Conservation (phyloP, 2,113 vertebrate genomes). For the Peromyscus leucopus region DNA sequence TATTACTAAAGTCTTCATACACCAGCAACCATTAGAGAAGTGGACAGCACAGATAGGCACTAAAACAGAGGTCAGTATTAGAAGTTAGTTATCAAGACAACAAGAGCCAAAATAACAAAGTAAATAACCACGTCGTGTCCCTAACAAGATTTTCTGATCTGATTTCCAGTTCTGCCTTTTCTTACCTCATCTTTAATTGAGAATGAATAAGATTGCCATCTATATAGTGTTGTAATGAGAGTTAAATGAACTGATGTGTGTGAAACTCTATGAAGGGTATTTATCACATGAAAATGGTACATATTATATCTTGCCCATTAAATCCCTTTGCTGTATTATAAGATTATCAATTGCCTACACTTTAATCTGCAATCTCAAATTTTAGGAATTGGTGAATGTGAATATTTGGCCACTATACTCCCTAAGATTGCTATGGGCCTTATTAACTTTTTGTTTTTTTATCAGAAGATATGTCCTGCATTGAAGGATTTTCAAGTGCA, state of each 20-base stretch:
- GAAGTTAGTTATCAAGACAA: not conserved
- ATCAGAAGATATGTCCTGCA: not conserved
- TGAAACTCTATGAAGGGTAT: not conserved
- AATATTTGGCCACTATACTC: not conserved
- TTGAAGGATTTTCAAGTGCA: not conserved
- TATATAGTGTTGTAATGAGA: not conserved
- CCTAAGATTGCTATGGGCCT: not conserved
- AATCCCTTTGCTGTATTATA: not conserved
- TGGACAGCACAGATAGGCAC: not conserved
- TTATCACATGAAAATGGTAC: not conserved
- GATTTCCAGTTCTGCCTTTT: not conserved
- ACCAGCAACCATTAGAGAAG: not conserved
- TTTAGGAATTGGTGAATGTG: not conserved
- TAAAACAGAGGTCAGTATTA: not conserved
- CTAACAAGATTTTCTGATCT: not conserved
- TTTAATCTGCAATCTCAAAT: not conserved
- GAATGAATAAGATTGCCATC: not conserved
- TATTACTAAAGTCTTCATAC: not conserved
- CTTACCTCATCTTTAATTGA: not conserved
- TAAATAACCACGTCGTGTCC: rapidly evolving
- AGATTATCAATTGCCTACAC: not conserved
- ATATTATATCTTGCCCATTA: not conserved
- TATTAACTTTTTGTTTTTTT: not conserved
- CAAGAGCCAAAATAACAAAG: not conserved
- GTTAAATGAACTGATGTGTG: not conserved